Evolutionary conservation across 2,888 invertebrate species (phyloP), one percentile per base, ranked within the genome.

Genomic region (Drosophila nr. perissopoda): DNA sequence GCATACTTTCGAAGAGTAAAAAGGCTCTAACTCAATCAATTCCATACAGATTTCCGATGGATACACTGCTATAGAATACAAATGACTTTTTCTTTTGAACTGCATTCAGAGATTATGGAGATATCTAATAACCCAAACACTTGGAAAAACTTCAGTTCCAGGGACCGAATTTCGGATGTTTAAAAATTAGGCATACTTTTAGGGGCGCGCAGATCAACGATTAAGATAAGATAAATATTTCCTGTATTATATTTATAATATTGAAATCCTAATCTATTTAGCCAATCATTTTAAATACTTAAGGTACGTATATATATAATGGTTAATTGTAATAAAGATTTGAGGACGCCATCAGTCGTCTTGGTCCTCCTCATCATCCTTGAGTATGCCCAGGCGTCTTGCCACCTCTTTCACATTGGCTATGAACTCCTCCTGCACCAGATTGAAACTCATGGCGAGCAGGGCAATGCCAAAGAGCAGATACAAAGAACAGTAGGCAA

Each of bases 391-490:
- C 66, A 98, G 94, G 68, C 96, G 95, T 83, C 96, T 96, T 29
- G 97, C 98, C 11, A 98, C 96, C 72, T 96, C 95, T 87, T 97
- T 97, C 7, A 98, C 97, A 90, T 97, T 97, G 70, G 96, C 96
- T 76, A 98, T 97, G 13, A 98, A 98, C 93, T 98, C 97, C 91
- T 98, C 98, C 92, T 98, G 98, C 52, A 99, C 98, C 91, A 99
- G 94, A 94, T 99, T 99, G 93, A 99, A 99, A 88, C 98, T 98
- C 99, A 99, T 99, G 34, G 98, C 98, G 78, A 99, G 94, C 53
- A 99, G 93, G 0, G 98, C 97, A 90, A 99, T 99, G 10, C 99
- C 99, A 92, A 99, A 98, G 51, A 99, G 94, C 76, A 99, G 94
- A 94, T 99, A 99, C 65, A 99, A 94, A 0, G 98, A 98, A 90